These are phyloP conservation scores for Rhynchophorus ferrugineus DNA, from an alignment of 1,140 invertebrate genomes.

Conservation along the genomic window DNA sequence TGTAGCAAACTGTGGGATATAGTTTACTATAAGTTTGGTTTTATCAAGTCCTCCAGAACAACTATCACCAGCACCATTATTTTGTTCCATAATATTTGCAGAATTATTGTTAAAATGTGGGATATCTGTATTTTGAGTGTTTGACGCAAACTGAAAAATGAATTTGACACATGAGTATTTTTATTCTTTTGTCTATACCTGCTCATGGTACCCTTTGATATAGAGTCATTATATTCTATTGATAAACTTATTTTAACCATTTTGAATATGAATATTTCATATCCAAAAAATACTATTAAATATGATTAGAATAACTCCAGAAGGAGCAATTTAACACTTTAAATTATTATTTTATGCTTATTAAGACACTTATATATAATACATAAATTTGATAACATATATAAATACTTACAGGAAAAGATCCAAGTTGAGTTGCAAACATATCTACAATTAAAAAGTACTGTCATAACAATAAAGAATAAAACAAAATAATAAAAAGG, in stretches of 20 bases:
- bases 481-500: not conserved
- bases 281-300: too few relatives aligned
- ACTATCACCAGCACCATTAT: conserved; percentile 31
- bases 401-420: conserved; percentile 19
- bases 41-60: conserved; percentile 30
- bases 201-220: not conserved
- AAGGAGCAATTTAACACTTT: too few relatives aligned
- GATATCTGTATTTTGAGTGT: conserved; percentile 1
- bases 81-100: conserved; percentile 15
- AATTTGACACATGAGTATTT: not conserved
- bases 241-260: too few relatives aligned
- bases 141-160: conserved; percentile 21
- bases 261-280: too few relatives aligned
- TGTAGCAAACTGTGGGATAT: conserved; percentile 86
- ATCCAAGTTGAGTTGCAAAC: conserved; percentile 20
- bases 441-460: conserved; percentile 6
- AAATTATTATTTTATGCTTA: too few relatives aligned
- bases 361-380: too few relatives aligned
- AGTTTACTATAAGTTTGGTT: conserved; percentile 92
- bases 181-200: not conserved
- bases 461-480: not conserved
- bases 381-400: too few relatives aligned
- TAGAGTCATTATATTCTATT: too few relatives aligned
- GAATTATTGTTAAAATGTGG: conserved; percentile 4
- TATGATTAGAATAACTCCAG: too few relatives aligned